phyloP scores from a whole-genome alignment of 2,888 invertebrate genomes.

The Melitaea athalia region DNA sequence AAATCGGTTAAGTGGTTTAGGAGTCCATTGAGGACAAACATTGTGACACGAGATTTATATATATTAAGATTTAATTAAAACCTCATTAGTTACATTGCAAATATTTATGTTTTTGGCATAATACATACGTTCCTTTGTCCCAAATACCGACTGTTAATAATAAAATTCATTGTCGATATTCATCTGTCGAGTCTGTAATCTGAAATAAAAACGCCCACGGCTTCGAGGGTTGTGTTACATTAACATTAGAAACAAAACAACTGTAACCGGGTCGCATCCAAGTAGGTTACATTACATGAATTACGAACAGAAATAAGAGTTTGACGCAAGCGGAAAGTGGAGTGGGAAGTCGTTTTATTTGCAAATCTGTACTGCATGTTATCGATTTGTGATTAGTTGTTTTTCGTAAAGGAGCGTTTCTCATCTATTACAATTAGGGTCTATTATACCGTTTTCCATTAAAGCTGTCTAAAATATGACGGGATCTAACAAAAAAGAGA shows the following conservation, averaged over 20 bases:
- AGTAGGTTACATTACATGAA: slow-evolving; percentile 37
- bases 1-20: no score
- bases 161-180: neutral
- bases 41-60: no score
- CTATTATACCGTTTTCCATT: no score
- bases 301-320: slow-evolving; percentile 36
- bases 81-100: no score
- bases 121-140: neutral
- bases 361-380: slow-evolving; percentile 16
- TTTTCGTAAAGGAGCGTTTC: neutral
- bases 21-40: no score
- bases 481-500: no score
- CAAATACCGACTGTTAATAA: neutral
- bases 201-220: neutral
- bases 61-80: no score
- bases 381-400: slow-evolving; percentile 20
- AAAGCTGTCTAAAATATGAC: no score
- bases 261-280: slow-evolving; percentile 33
- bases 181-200: neutral
- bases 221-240: slow-evolving; percentile 22
- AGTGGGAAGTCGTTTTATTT: slow-evolving; percentile 28
- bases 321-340: slow-evolving; percentile 37
- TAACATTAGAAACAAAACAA: slow-evolving; percentile 16
- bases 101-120: neutral
- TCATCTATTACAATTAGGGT: no score